Base-by-base conservation (phyloP, 2,113 vertebrate genomes). In the Passer montanus region DNA sequence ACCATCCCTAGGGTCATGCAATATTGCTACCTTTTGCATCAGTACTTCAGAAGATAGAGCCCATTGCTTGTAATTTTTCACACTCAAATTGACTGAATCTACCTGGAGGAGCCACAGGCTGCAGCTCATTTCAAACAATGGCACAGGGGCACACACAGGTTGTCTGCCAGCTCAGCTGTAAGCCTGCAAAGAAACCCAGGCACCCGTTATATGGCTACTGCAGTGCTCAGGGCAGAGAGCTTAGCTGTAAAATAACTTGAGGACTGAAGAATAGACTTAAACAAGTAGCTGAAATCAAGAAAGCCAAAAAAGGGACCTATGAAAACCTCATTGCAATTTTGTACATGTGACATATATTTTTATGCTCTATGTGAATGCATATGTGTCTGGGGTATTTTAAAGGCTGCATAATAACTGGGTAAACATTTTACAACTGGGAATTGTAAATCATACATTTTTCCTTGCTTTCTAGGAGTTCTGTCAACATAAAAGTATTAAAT, bases 41-140 rank as follows among this genome's bases (percentile, higher is more conserved):
- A 66, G 56, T 81, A 81, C 70, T 73, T 96, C 31, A 72, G 87
- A 95, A 95, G 96, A 95, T 92, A 93, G 93, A 96, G 64, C 35
- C 94, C 31, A 7, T 67, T 73, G 84, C 92, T 93, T 89, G 93
- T 73, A 80, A 93, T 84, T 67, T 28, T 87, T 79, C 87, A 50
- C 79, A 46, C 78, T 85, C 95, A 94, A 90, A 91, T 82, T 92
- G 76, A 64, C 53, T 79, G 74, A 84, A 82, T 55, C 47, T 92
- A 90, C 78, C 76, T 94, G 76, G 18, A 92, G 68, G 59, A 97
- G 60, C 20, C 72, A 81, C 70, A 92, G 53, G 33, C 79, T 93
- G 74, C 63, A 59, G 70, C 70, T 91, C 37, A n/a, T 70, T 93
- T 96, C 95, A 94, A 84, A 91, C 74, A 89, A 80, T 60, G 56